Conservation (phyloP, 2,797 vertebrate species). For the Aselliscus stoliczkanus region DNA sequence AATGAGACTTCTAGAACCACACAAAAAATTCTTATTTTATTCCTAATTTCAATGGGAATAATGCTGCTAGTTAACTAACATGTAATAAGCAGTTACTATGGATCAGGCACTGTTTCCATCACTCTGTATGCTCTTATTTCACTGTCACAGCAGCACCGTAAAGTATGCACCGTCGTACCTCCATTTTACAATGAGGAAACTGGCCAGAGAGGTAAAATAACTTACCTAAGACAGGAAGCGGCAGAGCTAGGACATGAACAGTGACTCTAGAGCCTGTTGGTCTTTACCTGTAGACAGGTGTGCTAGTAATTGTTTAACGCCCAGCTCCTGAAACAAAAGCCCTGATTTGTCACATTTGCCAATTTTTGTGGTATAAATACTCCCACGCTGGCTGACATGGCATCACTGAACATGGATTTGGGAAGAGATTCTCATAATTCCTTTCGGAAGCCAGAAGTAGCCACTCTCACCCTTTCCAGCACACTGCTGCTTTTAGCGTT, state of each 20-base stretch:
- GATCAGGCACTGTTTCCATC: no score
- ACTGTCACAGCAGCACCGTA: background rate
- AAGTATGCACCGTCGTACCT: background rate
- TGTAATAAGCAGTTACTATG: background rate
- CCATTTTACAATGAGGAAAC: background rate
- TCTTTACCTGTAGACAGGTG: background rate
- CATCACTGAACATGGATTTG: background rate
- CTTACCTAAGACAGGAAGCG: background rate
- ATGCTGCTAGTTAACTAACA: background rate
- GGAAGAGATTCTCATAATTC: background rate
- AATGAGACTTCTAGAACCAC: background rate
- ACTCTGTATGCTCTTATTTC: background rate
- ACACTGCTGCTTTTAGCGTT: background rate
- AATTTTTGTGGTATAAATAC: background rate
- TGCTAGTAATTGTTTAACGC: background rate
- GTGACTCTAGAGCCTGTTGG: background rate
- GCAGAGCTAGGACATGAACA: background rate
- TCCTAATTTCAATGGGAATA: background rate
- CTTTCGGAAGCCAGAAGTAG: background rate
- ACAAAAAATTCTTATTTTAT: background rate
- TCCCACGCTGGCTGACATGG: no score
- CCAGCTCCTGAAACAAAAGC: background rate
- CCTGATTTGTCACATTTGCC: background rate
- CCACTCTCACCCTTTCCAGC: background rate
- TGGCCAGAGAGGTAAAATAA: background rate